Evolutionary conservation across 37 sponge, comb jelly and placozoan species (phyloP), one percentile per base, ranked within the genome.

Genomic region (Agelas oroides): DNA sequence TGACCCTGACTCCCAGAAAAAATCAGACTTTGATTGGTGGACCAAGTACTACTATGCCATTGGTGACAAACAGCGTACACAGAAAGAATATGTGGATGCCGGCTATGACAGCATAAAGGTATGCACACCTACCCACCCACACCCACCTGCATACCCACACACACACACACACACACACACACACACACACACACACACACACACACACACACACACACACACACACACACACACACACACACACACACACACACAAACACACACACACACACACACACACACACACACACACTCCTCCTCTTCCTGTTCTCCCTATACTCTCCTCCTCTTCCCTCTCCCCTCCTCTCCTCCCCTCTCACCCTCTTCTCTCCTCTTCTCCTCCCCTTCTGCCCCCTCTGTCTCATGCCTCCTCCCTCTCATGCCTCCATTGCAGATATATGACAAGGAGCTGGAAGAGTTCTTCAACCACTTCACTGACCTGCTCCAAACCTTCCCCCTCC

Each of bases 11-110:
- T 77, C 46, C 38, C 77, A 77, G 72, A 84, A 88, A 35, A 88
- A 81, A 41, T 56, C 70, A 56, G 94, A 91, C 28, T 93, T 95
- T 92, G 99, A 99, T 80, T 99, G 97, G 97, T 99, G 99, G 99
- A 87, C 92, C 72, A 97, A 97, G 82, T 99, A 91, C 81, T 99
- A 99, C 84, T 73, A 86, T 58, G 93, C 94, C 63, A 84, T 83
- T 66, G 89, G 84, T 23, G 94, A 97, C 71, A 8, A 46, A 8
- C 3, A 3, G 6, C 46, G 46, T 8, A 46, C 84, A 67, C 12
- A 90, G 87, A 61, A 58, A 36, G 96, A 87, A 18, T 97, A 95
- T 75, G 75, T 86, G 36, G 88, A 85, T 31, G 66, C 81, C 58
- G 90, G 92, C n/a, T 79, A 88, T 60, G 98, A 46, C 46, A 46